Percentiles rank a stretch among this genome's conserved stretches.
These are phyloP conservation scores for Drosophila gunungcola DNA, from an alignment of 1,140 invertebrate genomes.

Conservation along the genomic window DNA sequence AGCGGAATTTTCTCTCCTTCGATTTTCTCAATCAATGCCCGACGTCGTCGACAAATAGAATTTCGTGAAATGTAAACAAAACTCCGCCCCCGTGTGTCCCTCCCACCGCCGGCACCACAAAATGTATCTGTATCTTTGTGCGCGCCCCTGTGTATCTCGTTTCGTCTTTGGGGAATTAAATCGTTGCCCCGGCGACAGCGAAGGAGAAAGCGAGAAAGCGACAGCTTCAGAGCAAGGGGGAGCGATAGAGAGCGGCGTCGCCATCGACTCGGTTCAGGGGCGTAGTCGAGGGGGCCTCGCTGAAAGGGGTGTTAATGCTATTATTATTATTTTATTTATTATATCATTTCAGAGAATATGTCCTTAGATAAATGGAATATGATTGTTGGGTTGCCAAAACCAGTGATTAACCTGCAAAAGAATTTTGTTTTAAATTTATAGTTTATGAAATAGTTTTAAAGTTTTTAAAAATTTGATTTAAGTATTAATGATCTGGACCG, in stretches of 20 bases:
- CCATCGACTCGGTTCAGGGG: constrained; percentile 26
- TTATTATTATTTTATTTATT: no score
- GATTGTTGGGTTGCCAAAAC: no score
- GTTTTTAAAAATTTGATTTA: no score
- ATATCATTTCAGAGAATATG: no score
- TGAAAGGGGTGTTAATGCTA: no score
- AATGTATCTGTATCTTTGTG: constrained; percentile 45
- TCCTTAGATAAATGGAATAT: no score
- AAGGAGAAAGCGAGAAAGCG: constrained; percentile 1
- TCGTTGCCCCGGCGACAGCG: constrained; percentile 31
- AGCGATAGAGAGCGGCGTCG: constrained; percentile 19
- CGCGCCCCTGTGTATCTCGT: constrained; percentile 22
- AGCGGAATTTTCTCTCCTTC: constrained; percentile 26
- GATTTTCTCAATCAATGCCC: constrained; percentile 62
- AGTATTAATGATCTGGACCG: no score
- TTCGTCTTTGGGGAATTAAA: constrained; percentile 42
- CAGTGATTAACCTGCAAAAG: no score
- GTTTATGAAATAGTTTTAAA: no score
- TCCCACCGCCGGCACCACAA: constrained; percentile 16
- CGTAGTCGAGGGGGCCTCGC: not conserved
- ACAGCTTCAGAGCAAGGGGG: constrained; percentile 1
- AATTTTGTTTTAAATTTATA: no score
- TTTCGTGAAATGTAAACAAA: constrained; percentile 84
- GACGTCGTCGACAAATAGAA: constrained; percentile 82
- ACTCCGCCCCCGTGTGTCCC: constrained; percentile 80